A percentile compares a stretch with the other conserved stretches of the same genome.
These are phyloP conservation scores for Amblyornis subalaris DNA, from an alignment of 2,113 vertebrate species.

Conservation along the genomic window DNA sequence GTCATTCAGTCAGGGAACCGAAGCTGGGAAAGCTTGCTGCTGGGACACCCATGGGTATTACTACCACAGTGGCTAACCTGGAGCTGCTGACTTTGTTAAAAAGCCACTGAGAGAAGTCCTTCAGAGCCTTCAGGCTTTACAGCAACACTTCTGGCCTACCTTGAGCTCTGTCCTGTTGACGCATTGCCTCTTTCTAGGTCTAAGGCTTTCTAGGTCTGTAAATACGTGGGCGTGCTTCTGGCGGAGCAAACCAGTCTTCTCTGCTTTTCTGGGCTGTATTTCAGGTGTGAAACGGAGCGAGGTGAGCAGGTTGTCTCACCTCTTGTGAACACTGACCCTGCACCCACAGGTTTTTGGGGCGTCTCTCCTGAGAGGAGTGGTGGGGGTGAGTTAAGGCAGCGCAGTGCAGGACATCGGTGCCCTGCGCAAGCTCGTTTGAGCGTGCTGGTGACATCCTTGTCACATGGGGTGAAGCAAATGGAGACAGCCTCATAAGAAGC, in stretches of 20 bases:
- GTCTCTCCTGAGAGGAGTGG: background rate
- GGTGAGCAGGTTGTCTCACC: background rate
- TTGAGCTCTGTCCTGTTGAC: background rate
- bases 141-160: background rate
- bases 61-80: background rate
- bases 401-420: rapidly evolving
- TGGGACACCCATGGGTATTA: background rate
- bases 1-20: rapidly evolving
- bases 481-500: background rate
- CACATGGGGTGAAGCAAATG: rapidly evolving
- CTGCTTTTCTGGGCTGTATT: constrained; percentile 6
- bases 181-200: background rate
- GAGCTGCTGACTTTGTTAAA: background rate
- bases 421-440: background rate
- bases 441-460: rapidly evolving
- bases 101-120: background rate
- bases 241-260: background rate
- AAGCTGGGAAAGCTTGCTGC: background rate
- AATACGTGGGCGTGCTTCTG: background rate
- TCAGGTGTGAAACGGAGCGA: background rate
- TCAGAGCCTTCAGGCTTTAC: background rate
- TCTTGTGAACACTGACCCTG: background rate
- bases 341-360: background rate
- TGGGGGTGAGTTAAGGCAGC: background rate
- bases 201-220: constrained; percentile 5